phyloP scores from a whole-genome alignment of 2,113 vertebrate species.

The Hyla sarda region DNA sequence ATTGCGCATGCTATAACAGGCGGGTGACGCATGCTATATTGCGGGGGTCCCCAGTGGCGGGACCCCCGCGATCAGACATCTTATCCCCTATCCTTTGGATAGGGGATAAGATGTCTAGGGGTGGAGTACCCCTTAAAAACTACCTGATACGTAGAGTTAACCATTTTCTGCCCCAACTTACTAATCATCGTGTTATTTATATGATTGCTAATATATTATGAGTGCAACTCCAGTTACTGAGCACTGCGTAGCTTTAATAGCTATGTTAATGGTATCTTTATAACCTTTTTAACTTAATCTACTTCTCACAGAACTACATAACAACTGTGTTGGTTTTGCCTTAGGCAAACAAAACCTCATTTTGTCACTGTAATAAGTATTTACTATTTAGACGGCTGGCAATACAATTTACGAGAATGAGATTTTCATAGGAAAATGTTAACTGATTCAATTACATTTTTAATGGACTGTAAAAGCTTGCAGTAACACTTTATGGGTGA shows the following conservation, averaged over 20 bases:
- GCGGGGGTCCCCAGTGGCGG: no score
- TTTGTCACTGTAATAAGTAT: conserved; percentile 81
- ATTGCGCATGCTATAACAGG: no score
- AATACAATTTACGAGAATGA: conserved; percentile 84
- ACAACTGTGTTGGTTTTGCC: conserved; percentile 76
- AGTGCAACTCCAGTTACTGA: conserved; percentile 76
- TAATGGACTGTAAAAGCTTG: conserved; percentile 85
- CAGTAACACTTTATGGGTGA: conserved; percentile 70
- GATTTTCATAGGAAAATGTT: conserved; percentile 79
- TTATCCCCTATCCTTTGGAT: no score
- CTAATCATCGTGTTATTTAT: conserved; percentile 69
- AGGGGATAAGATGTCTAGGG: no score
- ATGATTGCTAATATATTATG: conserved; percentile 74
- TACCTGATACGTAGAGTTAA: conserved; percentile 48
- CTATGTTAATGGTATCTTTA: conserved; percentile 80
- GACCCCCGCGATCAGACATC: no score
- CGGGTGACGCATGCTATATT: no score
- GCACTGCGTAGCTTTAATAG: conserved; percentile 73
- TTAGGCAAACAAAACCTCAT: conserved; percentile 81
- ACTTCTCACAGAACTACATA: conserved; percentile 76
- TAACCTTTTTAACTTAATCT: conserved; percentile 79
- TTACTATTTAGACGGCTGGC: conserved; percentile 85
- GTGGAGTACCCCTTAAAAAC: no score
- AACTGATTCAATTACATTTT: conserved; percentile 87
- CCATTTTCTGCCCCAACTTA: conserved; percentile 63